These are phyloP conservation scores for Sapayoa aenigma DNA, from an alignment of 2,113 vertebrate genomes.

Conservation along the genomic window DNA sequence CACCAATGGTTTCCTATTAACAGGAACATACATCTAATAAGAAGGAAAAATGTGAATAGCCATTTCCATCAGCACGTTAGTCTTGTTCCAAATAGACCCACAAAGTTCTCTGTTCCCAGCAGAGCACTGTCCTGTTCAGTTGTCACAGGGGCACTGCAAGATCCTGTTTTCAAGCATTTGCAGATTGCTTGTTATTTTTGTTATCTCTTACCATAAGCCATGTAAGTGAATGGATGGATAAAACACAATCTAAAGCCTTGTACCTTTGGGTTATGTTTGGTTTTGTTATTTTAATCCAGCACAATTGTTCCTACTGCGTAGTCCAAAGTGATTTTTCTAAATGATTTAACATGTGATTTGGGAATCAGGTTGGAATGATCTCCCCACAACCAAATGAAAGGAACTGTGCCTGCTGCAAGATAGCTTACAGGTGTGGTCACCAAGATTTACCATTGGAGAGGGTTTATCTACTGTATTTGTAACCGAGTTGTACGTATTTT, in stretches of 20 bases:
- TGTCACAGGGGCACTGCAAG: neutral
- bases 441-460: neutral
- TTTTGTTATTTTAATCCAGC: neutral
- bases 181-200: neutral
- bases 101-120: neutral
- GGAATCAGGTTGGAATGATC: neutral
- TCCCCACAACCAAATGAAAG: neutral
- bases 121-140: neutral
- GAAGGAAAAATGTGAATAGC: neutral
- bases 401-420: neutral
- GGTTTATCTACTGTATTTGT: neutral
- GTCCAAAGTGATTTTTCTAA: neutral
- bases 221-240: neutral
- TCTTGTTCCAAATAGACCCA: neutral
- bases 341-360: neutral
- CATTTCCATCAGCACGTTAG: neutral
- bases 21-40: neutral
- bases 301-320: neutral
- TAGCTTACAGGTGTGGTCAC: fast-evolving
- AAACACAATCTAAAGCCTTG: neutral
- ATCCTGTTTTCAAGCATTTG: neutral
- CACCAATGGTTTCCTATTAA: neutral
- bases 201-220: neutral
- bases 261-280: neutral
- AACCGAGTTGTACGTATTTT: fast-evolving